Conservation (phyloP, 2,797 vertebrate species). For the Manis pentadactyla region DNA sequence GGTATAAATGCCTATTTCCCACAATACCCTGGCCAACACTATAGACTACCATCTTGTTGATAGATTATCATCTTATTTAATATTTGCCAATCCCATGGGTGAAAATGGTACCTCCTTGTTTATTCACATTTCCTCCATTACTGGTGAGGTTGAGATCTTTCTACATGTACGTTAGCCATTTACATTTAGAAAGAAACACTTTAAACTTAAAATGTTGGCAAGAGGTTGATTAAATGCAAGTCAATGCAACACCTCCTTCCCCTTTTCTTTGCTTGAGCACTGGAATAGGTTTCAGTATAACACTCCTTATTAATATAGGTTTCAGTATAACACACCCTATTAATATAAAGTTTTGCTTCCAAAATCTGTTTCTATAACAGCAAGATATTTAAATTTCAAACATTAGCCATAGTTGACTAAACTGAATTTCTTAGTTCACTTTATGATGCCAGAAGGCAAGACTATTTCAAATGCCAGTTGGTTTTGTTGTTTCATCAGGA, state of each 20-base stretch:
- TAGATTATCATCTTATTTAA: not conserved
- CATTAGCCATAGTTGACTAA: slow-evolving; percentile 68
- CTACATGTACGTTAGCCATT: not conserved
- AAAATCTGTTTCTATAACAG: slow-evolving; percentile 73
- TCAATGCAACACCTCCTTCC: not conserved
- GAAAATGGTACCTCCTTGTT: not conserved
- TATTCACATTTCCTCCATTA: not conserved
- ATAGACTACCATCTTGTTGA: not conserved
- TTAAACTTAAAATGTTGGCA: slow-evolving; percentile 45
- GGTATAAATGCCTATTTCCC: not conserved
- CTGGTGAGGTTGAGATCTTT: not conserved
- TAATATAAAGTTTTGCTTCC: slow-evolving; percentile 61
- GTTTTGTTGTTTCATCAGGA: slow-evolving; percentile 67
- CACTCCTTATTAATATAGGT: slow-evolving; percentile 42
- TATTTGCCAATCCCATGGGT: not conserved
- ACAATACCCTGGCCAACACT: not conserved
- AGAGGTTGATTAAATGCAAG: slow-evolving; percentile 21
- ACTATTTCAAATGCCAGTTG: slow-evolving; percentile 55
- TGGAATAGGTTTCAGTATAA: slow-evolving; percentile 52
- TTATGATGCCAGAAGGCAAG: slow-evolving; percentile 65
- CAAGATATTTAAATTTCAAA: slow-evolving; percentile 72
- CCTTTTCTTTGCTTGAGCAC: slow-evolving; percentile 11
- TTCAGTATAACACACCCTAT: slow-evolving; percentile 43
- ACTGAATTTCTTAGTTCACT: slow-evolving; percentile 76
- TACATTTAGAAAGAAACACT: slow-evolving; percentile 14